phyloP scores from a whole-genome alignment of 2,888 invertebrate species.

The Drosophila nr. perissopoda region DNA sequence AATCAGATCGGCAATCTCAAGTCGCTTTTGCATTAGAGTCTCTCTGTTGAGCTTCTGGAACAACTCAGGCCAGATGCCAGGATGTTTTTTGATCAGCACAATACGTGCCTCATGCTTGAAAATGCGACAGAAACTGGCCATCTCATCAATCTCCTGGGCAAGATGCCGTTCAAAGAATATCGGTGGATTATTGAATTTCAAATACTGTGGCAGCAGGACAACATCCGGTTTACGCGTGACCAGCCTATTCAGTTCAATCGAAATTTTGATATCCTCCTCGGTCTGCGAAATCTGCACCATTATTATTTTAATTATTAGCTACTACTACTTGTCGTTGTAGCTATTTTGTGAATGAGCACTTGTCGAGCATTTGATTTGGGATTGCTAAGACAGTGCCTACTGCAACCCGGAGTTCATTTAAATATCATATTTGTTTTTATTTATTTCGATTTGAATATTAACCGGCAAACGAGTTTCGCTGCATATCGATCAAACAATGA shows the following conservation, averaged over 20 bases:
- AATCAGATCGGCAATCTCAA: constrained; percentile 82
- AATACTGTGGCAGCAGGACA: constrained; percentile 81
- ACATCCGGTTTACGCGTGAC: constrained; percentile 83
- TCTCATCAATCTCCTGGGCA: constrained; percentile 83
- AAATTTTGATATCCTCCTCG: constrained; percentile 84
- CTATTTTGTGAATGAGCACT: constrained; percentile 50
- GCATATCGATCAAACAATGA: constrained; percentile 74
- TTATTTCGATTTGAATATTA: constrained; percentile 75
- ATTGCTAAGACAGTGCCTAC: constrained; percentile 54
- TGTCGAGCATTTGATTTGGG: constrained; percentile 23
- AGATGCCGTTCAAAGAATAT: constrained; percentile 84
- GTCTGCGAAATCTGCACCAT: constrained; percentile 84
- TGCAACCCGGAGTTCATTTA: constrained; percentile 55
- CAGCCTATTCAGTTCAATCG: constrained; percentile 82
- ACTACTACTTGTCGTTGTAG: constrained; percentile 31
- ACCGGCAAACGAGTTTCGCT: constrained; percentile 64
- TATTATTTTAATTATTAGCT: constrained; percentile 9
- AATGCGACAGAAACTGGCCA: constrained; percentile 82
- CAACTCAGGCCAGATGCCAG: constrained; percentile 83
- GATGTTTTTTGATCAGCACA: constrained; percentile 79
- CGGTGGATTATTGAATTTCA: constrained; percentile 84
- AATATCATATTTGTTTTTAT: constrained; percentile 54
- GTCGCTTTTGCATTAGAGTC: constrained; percentile 77
- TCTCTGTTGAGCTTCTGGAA: constrained; percentile 82
- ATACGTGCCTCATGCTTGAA: constrained; percentile 84